Evolutionary conservation across 2,797 vertebrate genomes (phyloP), one percentile per base, ranked within the genome.

Genomic region (Microhierax caerulescens): DNA sequence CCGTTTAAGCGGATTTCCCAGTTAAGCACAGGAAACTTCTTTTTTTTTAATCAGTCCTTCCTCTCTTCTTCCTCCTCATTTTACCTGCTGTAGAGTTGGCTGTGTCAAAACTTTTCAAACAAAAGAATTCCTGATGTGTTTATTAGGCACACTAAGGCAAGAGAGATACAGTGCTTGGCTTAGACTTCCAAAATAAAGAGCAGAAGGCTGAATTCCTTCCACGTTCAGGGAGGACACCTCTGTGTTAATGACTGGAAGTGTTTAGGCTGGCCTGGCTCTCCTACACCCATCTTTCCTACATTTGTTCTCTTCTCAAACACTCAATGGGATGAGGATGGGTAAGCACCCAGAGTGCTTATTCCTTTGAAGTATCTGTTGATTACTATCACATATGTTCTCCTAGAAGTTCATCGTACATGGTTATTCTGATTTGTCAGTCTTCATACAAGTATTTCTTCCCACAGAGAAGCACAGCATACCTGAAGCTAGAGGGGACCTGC

Each of bases 11-110:
- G 17, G 74, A 92, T 93, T 93, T 96, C 90, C 93, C 88, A 96
- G 96, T 97, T 97, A 97, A 93, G 90, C 83, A 53, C 80, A 93
- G 95, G 95, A 97, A 96, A 95, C 89, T 93, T 91, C 37, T 56
- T 64, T 92, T 64, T 92, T 92, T 94, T 93, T 80, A 84, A 76
- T 87, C 75, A 85, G 88, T 80, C 81, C 76, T 90, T 91, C 90
- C 82, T 82, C 85, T 34, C 2, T 34, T 85, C 57, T 25, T 85
- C 68, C 61, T 92, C 68, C 54, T 88, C 73, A 13, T 87, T 86
- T 88, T 85, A 93, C 65, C 92, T 95, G 45, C 70, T 50, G 14
- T 56, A 81, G 65, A 86, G 85, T 80, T 84, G 61, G 11, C 23
- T 57, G 41, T 41, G 93, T 74, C 56, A 4, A 59, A 86, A 74